A percentile compares a stretch with the other conserved stretches of the same genome.
These are phyloP conservation scores for Morpho deidamia DNA, from an alignment of 2,888 invertebrate genomes.

Conservation along the genomic window DNA sequence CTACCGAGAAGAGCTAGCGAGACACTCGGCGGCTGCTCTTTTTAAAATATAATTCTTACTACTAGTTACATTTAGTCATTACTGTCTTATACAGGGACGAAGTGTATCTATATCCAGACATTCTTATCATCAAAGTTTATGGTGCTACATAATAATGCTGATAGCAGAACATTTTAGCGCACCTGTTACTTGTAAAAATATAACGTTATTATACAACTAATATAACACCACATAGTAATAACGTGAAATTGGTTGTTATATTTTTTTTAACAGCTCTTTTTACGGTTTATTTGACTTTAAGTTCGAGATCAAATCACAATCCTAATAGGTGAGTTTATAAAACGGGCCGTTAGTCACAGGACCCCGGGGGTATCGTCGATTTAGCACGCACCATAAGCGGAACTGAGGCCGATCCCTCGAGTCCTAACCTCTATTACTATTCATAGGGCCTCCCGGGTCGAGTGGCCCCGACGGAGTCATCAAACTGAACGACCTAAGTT, in stretches of 20 bases:
- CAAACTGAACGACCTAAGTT: slow-evolving; percentile 22
- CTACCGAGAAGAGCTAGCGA: too few relatives aligned
- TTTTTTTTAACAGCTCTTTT: not conserved
- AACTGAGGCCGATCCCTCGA: slow-evolving; percentile 48
- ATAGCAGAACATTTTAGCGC: not conserved
- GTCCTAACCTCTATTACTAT: slow-evolving; percentile 67
- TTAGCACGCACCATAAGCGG: slow-evolving; percentile 75
- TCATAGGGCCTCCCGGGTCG: slow-evolving; percentile 58
- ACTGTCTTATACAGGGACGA: too few relatives aligned
- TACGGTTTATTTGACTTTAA: slow-evolving; percentile 8
- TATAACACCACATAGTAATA: not conserved
- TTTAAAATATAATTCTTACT: too few relatives aligned
- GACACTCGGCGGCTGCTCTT: too few relatives aligned
- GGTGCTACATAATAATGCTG: not conserved
- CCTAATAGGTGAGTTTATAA: slow-evolving; percentile 52
- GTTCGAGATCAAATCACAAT: slow-evolving; percentile 33
- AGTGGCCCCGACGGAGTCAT: slow-evolving; percentile 29
- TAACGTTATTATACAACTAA: not conserved
- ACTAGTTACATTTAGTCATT: too few relatives aligned
- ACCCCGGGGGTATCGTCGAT: slow-evolving; percentile 69
- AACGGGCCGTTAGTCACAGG: slow-evolving; percentile 53
- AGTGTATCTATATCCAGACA: too few relatives aligned
- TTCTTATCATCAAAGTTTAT: too few relatives aligned
- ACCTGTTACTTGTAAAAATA: not conserved
- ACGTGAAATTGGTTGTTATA: not conserved